A percentile compares a stretch with the other conserved stretches of the same genome.
phyloP scores from a whole-genome alignment of 2,888 invertebrate genomes.

The Drosophila mettleri region DNA sequence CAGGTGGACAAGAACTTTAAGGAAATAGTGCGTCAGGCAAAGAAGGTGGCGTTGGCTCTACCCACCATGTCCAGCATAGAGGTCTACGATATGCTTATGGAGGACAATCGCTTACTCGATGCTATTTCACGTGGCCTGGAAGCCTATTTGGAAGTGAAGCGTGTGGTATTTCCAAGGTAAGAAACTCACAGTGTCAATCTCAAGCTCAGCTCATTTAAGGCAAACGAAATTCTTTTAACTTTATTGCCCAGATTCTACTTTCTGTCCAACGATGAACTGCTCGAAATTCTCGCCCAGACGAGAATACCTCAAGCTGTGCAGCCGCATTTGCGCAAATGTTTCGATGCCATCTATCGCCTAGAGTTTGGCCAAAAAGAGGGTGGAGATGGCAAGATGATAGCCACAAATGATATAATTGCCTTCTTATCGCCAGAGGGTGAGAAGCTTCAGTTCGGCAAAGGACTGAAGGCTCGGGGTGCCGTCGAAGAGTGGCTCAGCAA shows the following conservation, averaged over 20 bases:
- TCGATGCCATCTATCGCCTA: constrained; percentile 92
- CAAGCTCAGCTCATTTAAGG: background rate
- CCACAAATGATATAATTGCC: constrained; percentile 93
- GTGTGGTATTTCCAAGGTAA: constrained; percentile 92
- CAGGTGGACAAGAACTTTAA: constrained; percentile 96
- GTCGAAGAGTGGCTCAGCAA: constrained; percentile 97
- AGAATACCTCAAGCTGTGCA: constrained; percentile 95
- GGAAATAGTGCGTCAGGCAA: constrained; percentile 92
- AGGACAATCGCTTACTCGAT: constrained; percentile 92
- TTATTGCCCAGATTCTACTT: constrained; percentile 89
- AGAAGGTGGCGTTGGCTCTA: constrained; percentile 93
- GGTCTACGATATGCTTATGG: constrained; percentile 88
- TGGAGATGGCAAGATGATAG: constrained; percentile 86
- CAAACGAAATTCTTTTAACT: background rate
- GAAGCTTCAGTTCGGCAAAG: constrained; percentile 91
- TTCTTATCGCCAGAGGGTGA: constrained; percentile 97
- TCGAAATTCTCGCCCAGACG: constrained; percentile 96
- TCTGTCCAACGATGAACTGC: constrained; percentile 94
- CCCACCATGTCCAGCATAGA: constrained; percentile 91
- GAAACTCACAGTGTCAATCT: too few species aligned
- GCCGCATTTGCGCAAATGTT: constrained; percentile 95
- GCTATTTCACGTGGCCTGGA: constrained; percentile 96
- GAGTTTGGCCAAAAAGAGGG: constrained; percentile 90
- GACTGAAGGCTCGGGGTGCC: constrained; percentile 93
- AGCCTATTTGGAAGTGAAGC: constrained; percentile 94